Evolutionary conservation across 2,888 invertebrate genomes (phyloP).

Genomic region (Fabriciana adippe): DNA sequence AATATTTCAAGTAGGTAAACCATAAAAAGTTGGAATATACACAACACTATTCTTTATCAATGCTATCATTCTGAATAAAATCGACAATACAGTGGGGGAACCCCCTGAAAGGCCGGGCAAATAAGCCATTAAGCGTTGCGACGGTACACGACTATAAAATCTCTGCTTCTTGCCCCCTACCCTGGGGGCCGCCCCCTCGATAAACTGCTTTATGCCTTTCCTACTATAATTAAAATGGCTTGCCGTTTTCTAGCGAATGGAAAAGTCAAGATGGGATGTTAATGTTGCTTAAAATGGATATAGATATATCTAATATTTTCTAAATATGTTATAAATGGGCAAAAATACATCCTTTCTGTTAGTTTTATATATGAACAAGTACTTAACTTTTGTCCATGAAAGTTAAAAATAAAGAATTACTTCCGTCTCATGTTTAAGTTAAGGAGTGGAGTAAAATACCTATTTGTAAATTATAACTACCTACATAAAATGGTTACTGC

Average conservation of each 20-base stretch:
- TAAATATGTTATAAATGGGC: too few species aligned
- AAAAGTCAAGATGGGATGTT: slow-evolving; percentile 19
- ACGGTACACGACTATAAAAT: slow-evolving; percentile 79
- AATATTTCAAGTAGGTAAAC: neutral
- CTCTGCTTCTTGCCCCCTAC: slow-evolving; percentile 78
- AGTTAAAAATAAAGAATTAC: too few species aligned
- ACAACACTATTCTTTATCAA: slow-evolving; percentile 35
- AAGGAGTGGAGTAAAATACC: too few species aligned
- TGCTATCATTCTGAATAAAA: slow-evolving; percentile 68
- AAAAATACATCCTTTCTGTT: too few species aligned
- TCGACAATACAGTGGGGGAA: slow-evolving; percentile 69
- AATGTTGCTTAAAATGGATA: neutral
- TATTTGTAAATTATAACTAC: too few species aligned
- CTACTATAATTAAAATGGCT: slow-evolving; percentile 79
- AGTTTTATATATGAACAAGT: too few species aligned
- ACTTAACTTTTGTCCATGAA: too few species aligned
- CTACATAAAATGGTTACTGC: too few species aligned
- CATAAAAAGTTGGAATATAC: neutral
- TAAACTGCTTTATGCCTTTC: slow-evolving; percentile 80
- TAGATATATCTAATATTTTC: too few species aligned
- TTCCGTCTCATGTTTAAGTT: too few species aligned
- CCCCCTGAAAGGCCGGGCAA: slow-evolving; percentile 73
- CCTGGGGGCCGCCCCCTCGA: slow-evolving; percentile 58
- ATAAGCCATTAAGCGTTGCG: slow-evolving; percentile 81
- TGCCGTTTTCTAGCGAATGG: slow-evolving; percentile 55